Conservation (phyloP, 2,888 invertebrate genomes). For the Acanthoscelides obtectus region DNA sequence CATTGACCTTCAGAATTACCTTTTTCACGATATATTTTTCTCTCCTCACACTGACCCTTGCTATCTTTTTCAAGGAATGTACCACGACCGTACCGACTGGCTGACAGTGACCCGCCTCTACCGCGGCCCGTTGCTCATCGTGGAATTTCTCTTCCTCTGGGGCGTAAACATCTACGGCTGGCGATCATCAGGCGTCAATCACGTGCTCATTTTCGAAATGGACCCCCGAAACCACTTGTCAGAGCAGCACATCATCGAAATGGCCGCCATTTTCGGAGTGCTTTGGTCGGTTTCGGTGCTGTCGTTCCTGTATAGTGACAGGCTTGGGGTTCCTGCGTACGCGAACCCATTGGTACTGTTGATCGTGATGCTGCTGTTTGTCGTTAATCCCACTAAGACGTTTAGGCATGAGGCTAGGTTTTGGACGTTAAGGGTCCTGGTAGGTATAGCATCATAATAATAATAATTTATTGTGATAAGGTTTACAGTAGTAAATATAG, state of each 20-base stretch:
- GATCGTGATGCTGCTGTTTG: slow-evolving; percentile 75
- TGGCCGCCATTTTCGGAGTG: slow-evolving; percentile 89
- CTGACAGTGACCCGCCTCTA: slow-evolving; percentile 88
- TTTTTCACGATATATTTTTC: too few relatives aligned
- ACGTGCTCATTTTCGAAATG: slow-evolving; percentile 94
- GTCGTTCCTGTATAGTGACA: slow-evolving; percentile 73
- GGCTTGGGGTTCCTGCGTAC: slow-evolving; percentile 86
- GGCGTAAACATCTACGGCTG: slow-evolving; percentile 97
- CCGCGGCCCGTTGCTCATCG: slow-evolving; percentile 86
- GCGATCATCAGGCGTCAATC: slow-evolving; percentile 96
- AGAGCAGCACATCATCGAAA: slow-evolving; percentile 92
- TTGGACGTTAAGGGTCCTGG: slow-evolving; percentile 88
- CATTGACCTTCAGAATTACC: too few relatives aligned
- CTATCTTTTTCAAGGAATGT: slow-evolving; percentile 42
- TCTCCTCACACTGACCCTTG: neutral
- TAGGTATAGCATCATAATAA: too few relatives aligned
- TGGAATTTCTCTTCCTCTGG: slow-evolving; percentile 89
- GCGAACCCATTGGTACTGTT: slow-evolving; percentile 85
- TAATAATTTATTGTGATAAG: too few relatives aligned
- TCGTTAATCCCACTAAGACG: slow-evolving; percentile 89
- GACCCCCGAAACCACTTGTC: slow-evolving; percentile 92
- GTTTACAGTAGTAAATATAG: too few relatives aligned
- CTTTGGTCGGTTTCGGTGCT: slow-evolving; percentile 91
- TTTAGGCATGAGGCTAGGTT: slow-evolving; percentile 90
- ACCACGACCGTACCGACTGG: slow-evolving; percentile 70